Evolutionary conservation across 2,888 invertebrate species (phyloP), one percentile per base, ranked within the genome.

Genomic region (Eumerus sabulonum): DNA sequence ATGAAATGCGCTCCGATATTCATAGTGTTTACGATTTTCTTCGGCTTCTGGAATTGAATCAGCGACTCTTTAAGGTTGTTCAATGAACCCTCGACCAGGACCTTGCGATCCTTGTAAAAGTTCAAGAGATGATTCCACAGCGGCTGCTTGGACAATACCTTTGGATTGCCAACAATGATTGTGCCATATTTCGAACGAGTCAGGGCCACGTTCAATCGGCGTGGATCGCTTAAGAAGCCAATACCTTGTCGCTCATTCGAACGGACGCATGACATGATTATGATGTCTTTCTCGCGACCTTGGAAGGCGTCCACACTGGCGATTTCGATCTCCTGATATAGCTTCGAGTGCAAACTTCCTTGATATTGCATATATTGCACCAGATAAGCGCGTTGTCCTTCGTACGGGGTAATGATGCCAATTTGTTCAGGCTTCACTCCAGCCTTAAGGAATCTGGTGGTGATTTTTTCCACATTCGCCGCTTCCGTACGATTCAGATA

Each of bases 241-340:
- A 99, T 99, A 51, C 98, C 99, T 88, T 99, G 98, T 86, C 98
- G 97, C 86, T 99, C 99, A 87, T 99, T 99, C 5, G 98, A 98
- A 59, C 99, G 92, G 1, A 99, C 99, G 89, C 99, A 99, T 0
- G 98, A 98, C 94, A 99, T 96, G 62, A 99, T 98, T 83, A 99
- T 99, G 70, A 99, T 96, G 86, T 99, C 99, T 86, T 99, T 99
- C 87, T 99, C 99, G 54, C 99, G 92, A 0, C 99, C 99, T 89
- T 99, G 98, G 89, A 99, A 99, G 0, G 99, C 99, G 89, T 99
- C 99, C 1, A 99, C 99, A 89, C 98, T 98, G 9, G 99, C 99
- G 0, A 99, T 98, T 90, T 99, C 99, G 64, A 99, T 98, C 87
- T 99, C 98, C 90, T 98, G 95, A 87, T 99, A 99, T 0, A 99